These are phyloP conservation scores for Pseudomyrmex cubaensis DNA, from an alignment of 1,140 invertebrate genomes.

Conservation along the genomic window DNA sequence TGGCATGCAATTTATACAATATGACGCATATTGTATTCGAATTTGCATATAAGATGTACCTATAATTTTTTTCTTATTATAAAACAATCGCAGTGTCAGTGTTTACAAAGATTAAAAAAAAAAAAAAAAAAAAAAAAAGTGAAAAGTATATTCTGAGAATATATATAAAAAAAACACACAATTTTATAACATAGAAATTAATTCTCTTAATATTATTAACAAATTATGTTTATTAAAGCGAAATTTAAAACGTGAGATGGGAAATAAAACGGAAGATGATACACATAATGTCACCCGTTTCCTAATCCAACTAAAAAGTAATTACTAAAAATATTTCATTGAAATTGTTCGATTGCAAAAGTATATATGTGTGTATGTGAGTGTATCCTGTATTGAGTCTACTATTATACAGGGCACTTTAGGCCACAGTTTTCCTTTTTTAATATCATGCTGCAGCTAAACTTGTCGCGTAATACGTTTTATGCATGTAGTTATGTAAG, in stretches of 20 bases:
- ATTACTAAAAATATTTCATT: slow-evolving; percentile 46
- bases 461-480: slow-evolving; percentile 62
- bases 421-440: slow-evolving; percentile 63
- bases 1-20: slow-evolving; percentile 47
- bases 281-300: slow-evolving; percentile 14
- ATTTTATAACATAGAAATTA: slow-evolving; percentile 9
- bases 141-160: not conserved
- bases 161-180: not conserved
- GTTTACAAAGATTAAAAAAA: slow-evolving; percentile 30
- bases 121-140: too few species aligned
- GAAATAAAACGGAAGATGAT: slow-evolving; percentile 24
- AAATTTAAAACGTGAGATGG: slow-evolving; percentile 3
- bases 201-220: not conserved
- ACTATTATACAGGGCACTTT: slow-evolving; percentile 47
- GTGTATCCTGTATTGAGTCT: slow-evolving; percentile 51
- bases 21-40: not conserved
- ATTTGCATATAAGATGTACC: slow-evolving; percentile 39
- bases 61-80: slow-evolving; percentile 16
- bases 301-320: slow-evolving; percentile 5
- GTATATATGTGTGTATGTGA: not conserved
- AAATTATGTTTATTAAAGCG: slow-evolving; percentile 29
- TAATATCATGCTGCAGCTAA: slow-evolving; percentile 68
- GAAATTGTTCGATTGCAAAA: slow-evolving; percentile 41
- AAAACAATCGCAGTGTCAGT: slow-evolving; percentile 33
- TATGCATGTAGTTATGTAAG: slow-evolving; percentile 51